Conservation (phyloP, 2,113 vertebrate species). For the Oryzias celebensis region DNA sequence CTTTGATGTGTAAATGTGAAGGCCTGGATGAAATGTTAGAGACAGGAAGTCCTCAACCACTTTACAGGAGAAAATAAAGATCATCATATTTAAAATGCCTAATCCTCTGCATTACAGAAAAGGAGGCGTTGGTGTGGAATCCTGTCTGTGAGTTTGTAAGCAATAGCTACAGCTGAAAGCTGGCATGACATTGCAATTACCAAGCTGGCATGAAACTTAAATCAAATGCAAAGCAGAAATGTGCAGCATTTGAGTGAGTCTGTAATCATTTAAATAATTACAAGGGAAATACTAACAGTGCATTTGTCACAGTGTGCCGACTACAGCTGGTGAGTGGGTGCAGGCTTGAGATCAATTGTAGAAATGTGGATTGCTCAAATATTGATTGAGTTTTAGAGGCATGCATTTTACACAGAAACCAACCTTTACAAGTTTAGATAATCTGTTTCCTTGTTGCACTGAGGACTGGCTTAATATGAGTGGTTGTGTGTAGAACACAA, state of each 20-base stretch:
- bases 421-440: background rate
- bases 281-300: conserved; percentile 18
- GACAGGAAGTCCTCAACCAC: background rate
- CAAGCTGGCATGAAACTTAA: conserved; percentile 13
- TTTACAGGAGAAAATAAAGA: background rate
- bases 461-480: background rate
- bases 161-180: conserved; percentile 28
- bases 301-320: conserved; percentile 17
- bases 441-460: background rate
- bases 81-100: background rate
- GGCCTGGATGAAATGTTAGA: conserved; percentile 4
- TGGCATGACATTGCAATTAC: conserved; percentile 39
- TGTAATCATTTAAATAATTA: conserved; percentile 33
- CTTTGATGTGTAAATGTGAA: background rate
- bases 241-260: conserved; percentile 17
- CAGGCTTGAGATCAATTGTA: conserved; percentile 1
- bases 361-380: conserved; percentile 5
- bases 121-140: conserved; percentile 21
- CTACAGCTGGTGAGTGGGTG: conserved; percentile 50
- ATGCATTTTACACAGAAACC: background rate
- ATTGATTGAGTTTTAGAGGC: conserved; percentile 4
- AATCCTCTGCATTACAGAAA: conserved; percentile 9
- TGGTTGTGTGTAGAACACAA: too few species aligned
- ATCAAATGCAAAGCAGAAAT: conserved; percentile 16
- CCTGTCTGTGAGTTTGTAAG: conserved; percentile 17